Base-by-base conservation (phyloP, 2,113 vertebrate species). In the Zosterops lateralis region DNA sequence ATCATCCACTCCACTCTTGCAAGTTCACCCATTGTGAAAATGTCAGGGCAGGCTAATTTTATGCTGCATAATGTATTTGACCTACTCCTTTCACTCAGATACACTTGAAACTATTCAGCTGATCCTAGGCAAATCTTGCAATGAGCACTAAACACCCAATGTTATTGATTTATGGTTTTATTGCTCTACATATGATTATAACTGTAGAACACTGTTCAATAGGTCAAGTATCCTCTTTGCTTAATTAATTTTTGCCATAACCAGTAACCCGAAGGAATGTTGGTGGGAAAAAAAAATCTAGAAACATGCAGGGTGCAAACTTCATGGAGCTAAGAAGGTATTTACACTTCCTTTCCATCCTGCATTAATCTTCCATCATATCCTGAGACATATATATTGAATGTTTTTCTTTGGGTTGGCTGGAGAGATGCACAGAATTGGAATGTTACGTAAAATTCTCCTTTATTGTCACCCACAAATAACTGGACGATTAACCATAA, bases 121-220 rank as follows among this genome's bases (percentile, higher is more conserved):
- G 70, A 94, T 87, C 58, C 58, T n/a, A 89, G 71, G 74, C 67
- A 95, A 92, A 93, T 93, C 87, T 93, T 85, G 64, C 75, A 85
- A 66, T 10, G 58, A 92, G 57, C 54, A 56, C 82, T 86, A 77
- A 94, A 92, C 51, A 54, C 12, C 18, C 31, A 19, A 3, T 74
- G n/a, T 32, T 93, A 89, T 79, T 84, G 92, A 96, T 96, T 94
- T 92, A 83, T 68, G 56, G 32, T 48, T 92, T 95, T 92, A 91
- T 91, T 71, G 56, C 85, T 28, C 34, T 84, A 29, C 75, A 80
- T 81, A 92, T 42, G 64, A 82, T 89, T 91, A 85, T 83, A 90
- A 89, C 64, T 60, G 44, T 62, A 54, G 71, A 84, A 90, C 16
- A 42, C 18, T 61, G 64, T 58, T 90, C 95, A 91, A 91, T 84